Percentiles rank a stretch among this genome's conserved stretches.
Conservation (phyloP, 1,140 invertebrate species). For the Acyrthosiphon pisum region DNA sequence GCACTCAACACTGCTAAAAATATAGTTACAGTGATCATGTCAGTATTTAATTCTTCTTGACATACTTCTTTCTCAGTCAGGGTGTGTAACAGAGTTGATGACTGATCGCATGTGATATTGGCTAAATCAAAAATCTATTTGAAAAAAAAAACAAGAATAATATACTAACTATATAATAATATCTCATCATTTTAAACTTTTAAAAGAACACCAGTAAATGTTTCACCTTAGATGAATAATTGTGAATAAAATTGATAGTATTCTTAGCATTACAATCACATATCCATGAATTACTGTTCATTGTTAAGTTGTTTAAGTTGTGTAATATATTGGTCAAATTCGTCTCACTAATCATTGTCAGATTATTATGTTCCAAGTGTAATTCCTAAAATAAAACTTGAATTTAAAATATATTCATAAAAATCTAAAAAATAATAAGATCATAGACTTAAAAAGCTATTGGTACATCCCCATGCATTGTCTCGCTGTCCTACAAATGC, state of each 20-base stretch:
- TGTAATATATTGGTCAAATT: conserved; percentile 63
- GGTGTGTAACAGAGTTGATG: conserved; percentile 62
- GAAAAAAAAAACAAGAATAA: conserved; percentile 47
- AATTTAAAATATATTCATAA: not conserved
- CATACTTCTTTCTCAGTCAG: conserved; percentile 67
- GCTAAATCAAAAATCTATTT: conserved; percentile 58
- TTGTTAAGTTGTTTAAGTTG: conserved; percentile 62
- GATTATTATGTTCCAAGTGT: conserved; percentile 67
- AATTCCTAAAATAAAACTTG: conserved; percentile 62
- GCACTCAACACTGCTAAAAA: conserved; percentile 65
- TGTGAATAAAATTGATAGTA: conserved; percentile 69
- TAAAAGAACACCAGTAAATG: too few species aligned
- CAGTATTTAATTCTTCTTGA: conserved; percentile 61
- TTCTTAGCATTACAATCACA: conserved; percentile 70
- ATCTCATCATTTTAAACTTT: not conserved
- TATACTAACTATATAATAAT: not conserved
- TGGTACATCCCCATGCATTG: not conserved
- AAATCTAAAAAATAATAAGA: not conserved
- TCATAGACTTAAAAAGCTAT: not conserved
- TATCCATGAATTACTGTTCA: conserved; percentile 71
- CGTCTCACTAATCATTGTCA: conserved; percentile 63
- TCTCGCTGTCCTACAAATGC: too few species aligned
- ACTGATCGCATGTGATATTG: conserved; percentile 64
- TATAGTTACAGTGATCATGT: conserved; percentile 63
- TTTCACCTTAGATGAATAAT: conserved; percentile 63